Conservation (phyloP, 2,113 vertebrate species). For the Nyctibius bracteatus region DNA sequence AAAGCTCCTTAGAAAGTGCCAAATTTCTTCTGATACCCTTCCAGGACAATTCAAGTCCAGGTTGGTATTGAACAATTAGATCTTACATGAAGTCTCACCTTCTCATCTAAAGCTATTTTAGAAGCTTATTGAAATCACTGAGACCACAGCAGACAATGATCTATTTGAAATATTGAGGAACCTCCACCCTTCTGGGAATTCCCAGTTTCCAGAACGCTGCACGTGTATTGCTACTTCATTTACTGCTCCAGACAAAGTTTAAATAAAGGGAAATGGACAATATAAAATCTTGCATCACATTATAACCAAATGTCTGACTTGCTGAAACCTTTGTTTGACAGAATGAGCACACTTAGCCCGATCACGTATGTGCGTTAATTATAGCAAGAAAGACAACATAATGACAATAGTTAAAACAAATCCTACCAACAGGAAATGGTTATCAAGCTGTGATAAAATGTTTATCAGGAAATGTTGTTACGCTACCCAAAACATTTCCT, state of each 20-base stretch:
- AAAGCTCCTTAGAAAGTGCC: background rate
- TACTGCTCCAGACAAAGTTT: background rate
- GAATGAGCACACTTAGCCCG: background rate
- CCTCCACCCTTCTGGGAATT: constrained; percentile 8
- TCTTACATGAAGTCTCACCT: background rate
- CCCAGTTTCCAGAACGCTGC: background rate
- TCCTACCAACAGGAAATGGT: constrained; percentile 65
- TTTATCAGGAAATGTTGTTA: constrained; percentile 71
- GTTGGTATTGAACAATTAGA: background rate
- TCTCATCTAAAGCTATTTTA: background rate
- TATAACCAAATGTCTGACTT: background rate
- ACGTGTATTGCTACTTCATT: background rate
- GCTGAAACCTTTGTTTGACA: constrained; percentile 7
- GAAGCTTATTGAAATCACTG: background rate
- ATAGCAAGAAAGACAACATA: constrained; percentile 52
- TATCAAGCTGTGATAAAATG: constrained; percentile 62
- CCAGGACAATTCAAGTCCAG: background rate
- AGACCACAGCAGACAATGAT: background rate
- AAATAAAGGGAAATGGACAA: background rate
- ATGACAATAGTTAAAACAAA: constrained; percentile 26
- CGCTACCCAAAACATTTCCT: constrained; percentile 68
- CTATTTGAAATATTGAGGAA: background rate
- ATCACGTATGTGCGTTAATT: constrained; percentile 41
- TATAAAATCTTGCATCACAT: background rate
- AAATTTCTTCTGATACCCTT: background rate